Conservation (phyloP, 1,140 invertebrate species). For the Lepidurus arcticus region DNA sequence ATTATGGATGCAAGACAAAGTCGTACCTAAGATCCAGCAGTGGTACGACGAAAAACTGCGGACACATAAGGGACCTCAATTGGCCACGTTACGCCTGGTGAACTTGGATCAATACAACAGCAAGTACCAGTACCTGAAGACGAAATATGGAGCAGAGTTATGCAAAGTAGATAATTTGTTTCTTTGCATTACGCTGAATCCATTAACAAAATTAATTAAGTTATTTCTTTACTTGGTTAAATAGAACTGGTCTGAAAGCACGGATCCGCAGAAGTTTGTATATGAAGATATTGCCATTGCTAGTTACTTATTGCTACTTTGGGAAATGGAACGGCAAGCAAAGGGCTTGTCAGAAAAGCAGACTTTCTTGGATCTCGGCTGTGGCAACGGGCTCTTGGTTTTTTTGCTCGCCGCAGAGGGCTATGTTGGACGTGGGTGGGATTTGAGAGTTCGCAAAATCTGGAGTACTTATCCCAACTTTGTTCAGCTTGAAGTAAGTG, state of each 20-base stretch:
- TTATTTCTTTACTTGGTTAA: constrained; percentile 40
- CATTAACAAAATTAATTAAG: constrained; percentile 62
- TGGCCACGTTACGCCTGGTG: constrained; percentile 12
- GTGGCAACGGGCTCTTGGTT: constrained; percentile 92
- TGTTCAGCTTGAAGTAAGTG: constrained; percentile 46
- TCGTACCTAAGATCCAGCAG: background rate
- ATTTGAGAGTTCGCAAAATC: constrained; percentile 80
- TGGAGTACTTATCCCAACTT: constrained; percentile 70
- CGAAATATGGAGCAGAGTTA: constrained; percentile 63
- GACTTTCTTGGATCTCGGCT: constrained; percentile 88
- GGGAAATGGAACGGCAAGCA: constrained; percentile 51
- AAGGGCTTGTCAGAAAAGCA: constrained; percentile 44
- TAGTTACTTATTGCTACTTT: constrained; percentile 77
- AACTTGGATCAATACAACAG: constrained; percentile 38
- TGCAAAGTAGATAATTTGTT: constrained; percentile 41
- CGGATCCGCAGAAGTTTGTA: constrained; percentile 90
- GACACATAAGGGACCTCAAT: background rate
- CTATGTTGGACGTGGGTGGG: constrained; percentile 77
- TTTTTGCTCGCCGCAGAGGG: constrained; percentile 80
- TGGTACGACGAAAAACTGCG: constrained; percentile 9
- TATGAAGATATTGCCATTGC: constrained; percentile 96
- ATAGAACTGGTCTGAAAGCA: constrained; percentile 75
- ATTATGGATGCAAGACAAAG: background rate
- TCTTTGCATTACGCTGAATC: constrained; percentile 60
- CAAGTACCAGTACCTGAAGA: constrained; percentile 48